These are phyloP conservation scores for Mesorhabditis sp. DNA, from an alignment of 2,888 invertebrate genomes.

Conservation along the genomic window DNA sequence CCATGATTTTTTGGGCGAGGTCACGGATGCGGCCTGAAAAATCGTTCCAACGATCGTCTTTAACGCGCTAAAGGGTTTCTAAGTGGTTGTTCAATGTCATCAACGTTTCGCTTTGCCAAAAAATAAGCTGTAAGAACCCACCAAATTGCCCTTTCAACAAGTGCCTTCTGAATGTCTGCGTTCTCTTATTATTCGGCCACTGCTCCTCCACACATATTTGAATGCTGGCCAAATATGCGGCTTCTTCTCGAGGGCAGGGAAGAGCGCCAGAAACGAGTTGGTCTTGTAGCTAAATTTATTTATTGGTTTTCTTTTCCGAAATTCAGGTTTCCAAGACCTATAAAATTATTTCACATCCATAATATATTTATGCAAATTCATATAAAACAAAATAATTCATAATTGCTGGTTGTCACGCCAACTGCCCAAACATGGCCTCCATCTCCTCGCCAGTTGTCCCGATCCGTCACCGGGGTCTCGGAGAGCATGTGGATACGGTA, in stretches of 20 bases:
- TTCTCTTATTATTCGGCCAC: constrained; percentile 59
- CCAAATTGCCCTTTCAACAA: constrained; percentile 57
- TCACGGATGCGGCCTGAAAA: constrained; percentile 46
- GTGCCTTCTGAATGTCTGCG: constrained; percentile 54
- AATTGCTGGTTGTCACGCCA: constrained; percentile 6
- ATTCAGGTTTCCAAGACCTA: neutral
- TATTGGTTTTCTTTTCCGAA: too few species aligned
- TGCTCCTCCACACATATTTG: constrained; percentile 68
- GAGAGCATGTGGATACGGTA: neutral
- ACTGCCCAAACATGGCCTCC: neutral
- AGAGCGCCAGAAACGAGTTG: constrained; percentile 67
- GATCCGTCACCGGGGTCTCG: neutral
- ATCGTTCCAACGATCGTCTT: too few species aligned
- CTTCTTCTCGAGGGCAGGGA: constrained; percentile 67
- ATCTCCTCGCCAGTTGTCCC: neutral
- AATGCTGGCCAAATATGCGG: constrained; percentile 67
- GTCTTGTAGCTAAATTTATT: constrained; percentile 64
- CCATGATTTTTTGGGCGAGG: constrained; percentile 57
- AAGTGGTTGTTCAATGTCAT: too few species aligned
- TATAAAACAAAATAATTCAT: neutral
- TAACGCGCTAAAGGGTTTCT: too few species aligned
- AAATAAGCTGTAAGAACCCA: neutral
- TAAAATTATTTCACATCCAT: neutral
- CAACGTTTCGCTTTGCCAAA: neutral
- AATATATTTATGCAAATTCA: neutral